phyloP scores from a whole-genome alignment of 1,140 invertebrate species.

The Philotrypesis tridentata region DNA sequence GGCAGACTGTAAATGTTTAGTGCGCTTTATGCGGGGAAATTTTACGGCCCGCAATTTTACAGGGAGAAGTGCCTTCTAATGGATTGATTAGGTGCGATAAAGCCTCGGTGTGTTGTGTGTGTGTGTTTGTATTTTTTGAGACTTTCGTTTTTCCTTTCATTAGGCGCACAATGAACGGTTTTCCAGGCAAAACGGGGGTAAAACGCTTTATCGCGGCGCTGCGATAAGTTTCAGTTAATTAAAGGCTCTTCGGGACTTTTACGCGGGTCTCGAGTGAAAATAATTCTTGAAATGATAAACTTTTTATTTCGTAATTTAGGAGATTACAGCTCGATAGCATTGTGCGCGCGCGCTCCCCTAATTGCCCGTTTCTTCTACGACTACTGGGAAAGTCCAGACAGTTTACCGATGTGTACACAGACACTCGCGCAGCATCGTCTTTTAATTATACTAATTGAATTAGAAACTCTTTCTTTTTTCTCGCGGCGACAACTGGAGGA shows the following conservation, averaged over 20 bases:
- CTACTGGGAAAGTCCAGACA: background rate
- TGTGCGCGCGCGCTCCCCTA: background rate
- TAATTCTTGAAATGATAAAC: background rate
- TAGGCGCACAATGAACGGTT: too few relatives aligned
- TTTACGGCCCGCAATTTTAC: background rate
- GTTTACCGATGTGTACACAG: background rate
- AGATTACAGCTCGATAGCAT: background rate
- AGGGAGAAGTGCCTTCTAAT: background rate
- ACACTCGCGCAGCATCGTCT: background rate
- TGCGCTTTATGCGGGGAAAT: background rate
- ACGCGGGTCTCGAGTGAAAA: background rate
- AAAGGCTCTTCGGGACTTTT: background rate
- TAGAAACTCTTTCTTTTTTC: background rate
- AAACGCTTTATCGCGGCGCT: background rate
- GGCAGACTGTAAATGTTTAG: background rate
- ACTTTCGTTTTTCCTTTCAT: background rate
- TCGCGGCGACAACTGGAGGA: background rate
- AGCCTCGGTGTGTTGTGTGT: too few relatives aligned
- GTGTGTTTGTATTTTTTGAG: background rate
- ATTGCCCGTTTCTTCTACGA: background rate
- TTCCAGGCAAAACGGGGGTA: background rate
- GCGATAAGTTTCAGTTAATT: background rate
- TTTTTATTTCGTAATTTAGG: background rate
- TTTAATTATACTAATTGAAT: slow-evolving; percentile 38
- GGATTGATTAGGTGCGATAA: background rate